Base-by-base conservation (phyloP, 2,888 invertebrate species). In the Eristalis arbustorum region DNA sequence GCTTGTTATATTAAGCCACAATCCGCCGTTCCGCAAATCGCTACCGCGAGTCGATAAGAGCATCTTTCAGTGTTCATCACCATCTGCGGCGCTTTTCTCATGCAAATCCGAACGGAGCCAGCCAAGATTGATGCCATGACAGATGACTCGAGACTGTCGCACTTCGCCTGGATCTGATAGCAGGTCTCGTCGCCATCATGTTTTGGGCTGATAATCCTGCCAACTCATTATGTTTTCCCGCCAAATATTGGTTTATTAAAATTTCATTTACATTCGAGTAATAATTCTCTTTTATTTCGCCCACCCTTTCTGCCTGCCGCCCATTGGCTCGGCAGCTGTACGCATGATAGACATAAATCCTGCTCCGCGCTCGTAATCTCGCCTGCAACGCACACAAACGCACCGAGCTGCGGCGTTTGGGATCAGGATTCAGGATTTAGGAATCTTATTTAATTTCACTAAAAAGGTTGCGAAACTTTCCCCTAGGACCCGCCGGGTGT, bases 401-500 rank as follows among this genome's bases (percentile, higher is more conserved):
- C 68, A 73, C 67, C 68, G 25, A 37, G 69, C 84, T 40, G 59
- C 28, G 14, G 31, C 22, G 68, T 68, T 37, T 61, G 11, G 13
- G 57, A 72, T 67, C 76, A 40, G 57, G 76, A 76, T 81, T 67
- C 76, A 40, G 57, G 76, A 76, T 81, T 81, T 72, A 63, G 67
- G 64, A 73, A 68, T 81, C 81, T 85, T 75, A 81, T 76, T 81
- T 81, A 76, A 85, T 81, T 85, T 81, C 63, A 77, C 84, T 77
- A 81, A 85, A 81, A 85, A 85, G 57, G 76, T 84, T 84, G 72
- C 13, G 63, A 76, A 85, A 85, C 81, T 85, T 76, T 76, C 63
- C 49, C 49, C 49, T 18, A 5, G 49, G 49, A 18, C 3, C n/a
- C 42, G 5, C 4, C 2, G n/a, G 49, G 49, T 18, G 18, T 49